phyloP scores from a whole-genome alignment of 2,888 invertebrate species.

The Drosophila tripunctata region DNA sequence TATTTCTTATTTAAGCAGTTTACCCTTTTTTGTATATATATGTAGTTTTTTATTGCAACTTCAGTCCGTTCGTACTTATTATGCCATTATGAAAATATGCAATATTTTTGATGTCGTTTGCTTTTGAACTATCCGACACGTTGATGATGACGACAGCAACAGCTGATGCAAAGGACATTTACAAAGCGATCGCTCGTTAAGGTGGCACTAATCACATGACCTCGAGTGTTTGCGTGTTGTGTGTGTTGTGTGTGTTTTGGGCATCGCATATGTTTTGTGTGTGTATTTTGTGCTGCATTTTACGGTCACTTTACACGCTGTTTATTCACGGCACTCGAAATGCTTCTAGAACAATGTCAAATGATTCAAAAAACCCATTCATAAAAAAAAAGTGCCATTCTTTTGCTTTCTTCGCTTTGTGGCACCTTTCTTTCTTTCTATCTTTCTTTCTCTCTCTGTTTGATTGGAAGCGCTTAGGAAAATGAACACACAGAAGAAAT shows the following conservation, averaged over 20 bases:
- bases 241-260: slow-evolving; percentile 34
- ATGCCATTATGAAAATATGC: slow-evolving; percentile 35
- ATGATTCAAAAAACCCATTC: slow-evolving; percentile 63
- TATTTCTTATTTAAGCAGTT: neutral
- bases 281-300: slow-evolving; percentile 30
- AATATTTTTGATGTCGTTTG: slow-evolving; percentile 25
- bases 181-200: slow-evolving; percentile 19
- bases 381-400: slow-evolving; percentile 77
- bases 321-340: slow-evolving; percentile 52
- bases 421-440: slow-evolving; percentile 62
- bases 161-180: slow-evolving; percentile 32
- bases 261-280: no score
- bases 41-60: neutral
- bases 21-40: neutral
- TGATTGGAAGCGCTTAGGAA: slow-evolving; percentile 58
- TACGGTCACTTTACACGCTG: slow-evolving; percentile 67
- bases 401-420: slow-evolving; percentile 69
- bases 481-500: slow-evolving; percentile 62
- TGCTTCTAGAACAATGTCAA: slow-evolving; percentile 37
- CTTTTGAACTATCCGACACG: slow-evolving; percentile 54
- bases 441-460: slow-evolving; percentile 13
- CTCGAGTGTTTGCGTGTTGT: slow-evolving; percentile 67
- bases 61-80: neutral
- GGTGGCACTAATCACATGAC: slow-evolving; percentile 75
- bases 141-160: slow-evolving; percentile 4